Percentiles rank a stretch among this genome's conserved stretches.
Evolutionary conservation across 2,888 invertebrate species (phyloP).

Genomic region (Gymnocheta viridis): DNA sequence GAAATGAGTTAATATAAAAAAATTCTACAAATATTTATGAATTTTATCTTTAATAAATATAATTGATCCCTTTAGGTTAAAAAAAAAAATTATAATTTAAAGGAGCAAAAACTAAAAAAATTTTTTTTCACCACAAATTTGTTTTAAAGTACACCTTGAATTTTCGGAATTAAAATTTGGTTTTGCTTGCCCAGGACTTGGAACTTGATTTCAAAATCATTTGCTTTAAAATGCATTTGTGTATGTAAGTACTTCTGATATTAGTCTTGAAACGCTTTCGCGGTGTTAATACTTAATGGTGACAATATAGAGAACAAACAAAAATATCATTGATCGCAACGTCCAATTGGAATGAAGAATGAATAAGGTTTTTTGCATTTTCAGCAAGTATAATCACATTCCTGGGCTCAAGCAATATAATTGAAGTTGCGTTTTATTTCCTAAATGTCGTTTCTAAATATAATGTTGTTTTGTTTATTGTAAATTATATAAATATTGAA

Average conservation of each 20-base stretch:
- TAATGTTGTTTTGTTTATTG: slow-evolving; percentile 36
- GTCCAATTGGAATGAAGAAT: background rate
- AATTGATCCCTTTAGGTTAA: slow-evolving; percentile 30
- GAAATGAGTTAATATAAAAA: background rate
- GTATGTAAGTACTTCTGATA: background rate
- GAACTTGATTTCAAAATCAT: background rate
- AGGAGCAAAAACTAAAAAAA: background rate
- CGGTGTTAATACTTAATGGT: background rate
- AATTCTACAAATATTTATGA: background rate
- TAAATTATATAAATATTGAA: slow-evolving; percentile 52
- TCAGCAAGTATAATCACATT: background rate
- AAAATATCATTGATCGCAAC: background rate
- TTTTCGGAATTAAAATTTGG: background rate
- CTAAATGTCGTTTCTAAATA: slow-evolving; percentile 25
- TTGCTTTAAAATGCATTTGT: background rate
- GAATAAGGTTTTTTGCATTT: background rate
- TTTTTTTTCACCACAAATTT: background rate
- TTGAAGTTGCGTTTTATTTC: background rate
- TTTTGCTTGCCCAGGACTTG: background rate
- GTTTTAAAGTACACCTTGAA: background rate
- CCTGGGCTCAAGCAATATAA: slow-evolving; percentile 11
- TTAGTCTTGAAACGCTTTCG: background rate
- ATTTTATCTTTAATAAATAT: slow-evolving; percentile 8
- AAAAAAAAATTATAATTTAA: background rate
- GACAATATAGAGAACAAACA: background rate